Evolutionary conservation across 2,113 vertebrate species (phyloP).

Genomic region (Chrysochloris asiatica): DNA sequence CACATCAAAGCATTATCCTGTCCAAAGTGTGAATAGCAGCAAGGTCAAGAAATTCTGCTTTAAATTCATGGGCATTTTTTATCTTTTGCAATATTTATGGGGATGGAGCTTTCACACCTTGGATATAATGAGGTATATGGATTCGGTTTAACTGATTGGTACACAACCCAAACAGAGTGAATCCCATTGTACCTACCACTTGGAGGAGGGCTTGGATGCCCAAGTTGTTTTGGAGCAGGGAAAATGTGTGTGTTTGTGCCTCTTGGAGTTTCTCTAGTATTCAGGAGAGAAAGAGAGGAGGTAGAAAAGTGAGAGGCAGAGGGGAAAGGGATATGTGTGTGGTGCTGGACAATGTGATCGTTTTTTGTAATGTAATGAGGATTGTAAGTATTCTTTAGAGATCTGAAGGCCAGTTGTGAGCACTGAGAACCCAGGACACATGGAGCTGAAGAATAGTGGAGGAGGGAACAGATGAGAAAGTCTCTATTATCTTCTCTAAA

Average conservation of each 20-base stretch:
- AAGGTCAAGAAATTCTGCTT: background rate
- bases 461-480: background rate
- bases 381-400: slow-evolving; percentile 17
- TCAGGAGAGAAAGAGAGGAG: background rate
- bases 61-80: background rate
- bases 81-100: background rate
- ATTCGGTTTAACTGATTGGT: background rate
- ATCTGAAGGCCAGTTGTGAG: background rate
- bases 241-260: background rate
- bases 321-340: background rate
- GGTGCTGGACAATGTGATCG: background rate
- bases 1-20: background rate
- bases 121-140: background rate
- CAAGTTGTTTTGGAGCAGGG: background rate
- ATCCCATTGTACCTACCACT: background rate
- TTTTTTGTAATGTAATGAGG: slow-evolving; percentile 6
- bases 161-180: background rate
- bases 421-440: background rate
- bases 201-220: background rate
- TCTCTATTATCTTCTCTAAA: background rate
- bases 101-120: background rate
- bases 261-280: background rate
- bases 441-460: background rate
- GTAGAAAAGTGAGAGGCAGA: background rate
- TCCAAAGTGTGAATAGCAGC: background rate